Evolutionary conservation across 1,140 invertebrate genomes (phyloP), one percentile per base, ranked within the genome.

Genomic region (Rhizoglyphus robini): DNA sequence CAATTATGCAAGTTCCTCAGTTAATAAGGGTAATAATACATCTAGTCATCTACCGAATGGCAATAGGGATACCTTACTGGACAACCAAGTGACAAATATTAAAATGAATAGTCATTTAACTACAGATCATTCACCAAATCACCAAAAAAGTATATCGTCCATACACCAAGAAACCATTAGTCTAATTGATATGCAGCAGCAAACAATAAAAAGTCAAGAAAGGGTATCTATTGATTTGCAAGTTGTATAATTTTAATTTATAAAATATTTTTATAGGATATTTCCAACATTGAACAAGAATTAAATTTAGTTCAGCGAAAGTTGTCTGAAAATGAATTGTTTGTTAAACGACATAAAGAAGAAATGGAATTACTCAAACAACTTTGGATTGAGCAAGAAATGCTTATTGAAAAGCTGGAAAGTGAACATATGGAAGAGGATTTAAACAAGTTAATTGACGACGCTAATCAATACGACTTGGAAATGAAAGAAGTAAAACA

Each of bases 371-470:
- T 3, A 18, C 2, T 65, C 29, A 25, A 65, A 5, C 15, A 65
- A 30, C 15, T 66, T 23, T 65, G 63, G 36, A 65, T 66, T 38
- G 68, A 70, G 29, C 66, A 68, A 60, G 84, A 79, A 87, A 15
- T 86, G 84, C 78, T 82, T 85, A 62, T 75, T 88, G 64, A 82
- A 81, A 59, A 69, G 38, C 61, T 70, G 1, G 86, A 88, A 54
- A 41, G 51, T 15, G 30, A 61, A 61, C 63, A 64, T 70, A 81
- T 89, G 4, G 88, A 92, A 76, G 87, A 90, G 72, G 89, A 92
- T 76, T 84, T 83, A 72, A 88, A 94, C 76, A 81, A 36, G 2
- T 91, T 71, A 84, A 87, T n/a, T 83, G 85, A 71, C 86, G 91
- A 71, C 72, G 72, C 68, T 36, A 66, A 63, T 49, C 62, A 31